Percentiles rank a stretch among this genome's conserved stretches.
These are phyloP conservation scores for Tragelaphus scriptus DNA, from an alignment of 2,113 vertebrate species.

Conservation along the genomic window DNA sequence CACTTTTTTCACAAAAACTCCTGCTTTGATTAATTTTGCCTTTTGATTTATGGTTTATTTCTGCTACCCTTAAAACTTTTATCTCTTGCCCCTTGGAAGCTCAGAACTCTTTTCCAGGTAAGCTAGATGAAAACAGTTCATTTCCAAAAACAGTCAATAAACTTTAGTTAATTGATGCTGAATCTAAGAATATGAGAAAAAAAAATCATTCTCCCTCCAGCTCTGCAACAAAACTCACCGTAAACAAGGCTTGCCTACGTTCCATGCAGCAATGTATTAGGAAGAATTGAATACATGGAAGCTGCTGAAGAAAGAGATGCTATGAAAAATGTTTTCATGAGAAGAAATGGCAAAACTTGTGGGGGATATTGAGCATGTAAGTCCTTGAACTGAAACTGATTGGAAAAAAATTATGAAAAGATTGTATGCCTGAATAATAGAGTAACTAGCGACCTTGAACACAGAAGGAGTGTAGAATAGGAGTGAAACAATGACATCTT, in stretches of 20 bases:
- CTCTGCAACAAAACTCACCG: constrained; percentile 66
- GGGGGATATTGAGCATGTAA: constrained; percentile 72
- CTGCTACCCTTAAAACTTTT: neutral
- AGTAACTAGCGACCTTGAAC: constrained; percentile 83
- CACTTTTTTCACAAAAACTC: neutral
- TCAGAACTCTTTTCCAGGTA: neutral
- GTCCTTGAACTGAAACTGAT: constrained; percentile 82
- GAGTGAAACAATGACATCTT: constrained; percentile 82
- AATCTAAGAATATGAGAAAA: constrained; percentile 57
- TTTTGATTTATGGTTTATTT: neutral
- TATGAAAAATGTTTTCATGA: constrained; percentile 78
- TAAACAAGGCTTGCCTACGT: constrained; percentile 64
- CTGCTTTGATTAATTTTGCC: neutral
- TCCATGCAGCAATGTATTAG: constrained; percentile 62
- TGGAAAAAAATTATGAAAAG: constrained; percentile 69
- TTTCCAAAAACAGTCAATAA: constrained; percentile 57
- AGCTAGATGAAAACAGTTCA: constrained; percentile 39
- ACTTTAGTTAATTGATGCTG: constrained; percentile 60
- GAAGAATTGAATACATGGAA: constrained; percentile 67
- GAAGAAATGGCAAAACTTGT: constrained; percentile 82
- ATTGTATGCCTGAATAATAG: constrained; percentile 80
- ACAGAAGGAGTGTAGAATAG: constrained; percentile 77
- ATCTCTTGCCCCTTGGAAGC: neutral
- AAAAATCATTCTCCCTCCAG: constrained; percentile 25
- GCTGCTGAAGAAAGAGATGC: constrained; percentile 67